Base-by-base conservation (phyloP, 2,888 invertebrate species). In the Strigamia maritima region DNA sequence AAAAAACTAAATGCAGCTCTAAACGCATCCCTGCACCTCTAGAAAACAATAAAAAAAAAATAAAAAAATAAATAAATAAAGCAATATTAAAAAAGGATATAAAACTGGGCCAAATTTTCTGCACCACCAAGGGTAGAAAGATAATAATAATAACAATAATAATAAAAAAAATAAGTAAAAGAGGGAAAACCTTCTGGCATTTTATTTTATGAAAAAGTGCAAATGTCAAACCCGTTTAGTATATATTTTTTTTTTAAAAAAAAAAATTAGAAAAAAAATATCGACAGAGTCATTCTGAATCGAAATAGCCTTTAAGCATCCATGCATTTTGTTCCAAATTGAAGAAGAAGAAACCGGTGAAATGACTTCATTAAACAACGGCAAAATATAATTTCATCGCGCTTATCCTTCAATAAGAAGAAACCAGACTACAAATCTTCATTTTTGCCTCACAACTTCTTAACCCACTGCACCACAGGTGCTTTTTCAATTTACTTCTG, bases 371-470 rank as follows among this genome's bases (percentile, higher is more conserved):
- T 65, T 65, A 65, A 65, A 65, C 14, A 16, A 22, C 60, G 60
- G 60, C 14, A 22, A 65, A 65, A 65, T 65, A 65, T 65, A 65
- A 65, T 65, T 65, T 65, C 60, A 65, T 65, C 60, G 22, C 60
- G 60, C 60, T 65, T 65, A 65, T 65, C 60, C 60, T 65, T 65
- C 60, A 65, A 65, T 65, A 65, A 65, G 60, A 65, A 65, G 60
- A 65, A 65, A 65, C 22, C 19, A 2, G 60, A 65, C 60, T 65
- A 22, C 60, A 65, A 65, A 65, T 65, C 60, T 65, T 65, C 60
- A 65, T 65, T 65, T 65, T 24, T 65, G 22, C 24, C 2, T 65
- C 60, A 16, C 54, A 65, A 65, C 60, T 65, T 12, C 60, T 65
- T 24, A 65, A 24, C 60, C 60, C 60, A 22, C 19, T 65, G 60